Percentiles rank a stretch among this genome's conserved stretches.
Conservation (phyloP, 1,140 invertebrate genomes). For the Halyomorpha halys region DNA sequence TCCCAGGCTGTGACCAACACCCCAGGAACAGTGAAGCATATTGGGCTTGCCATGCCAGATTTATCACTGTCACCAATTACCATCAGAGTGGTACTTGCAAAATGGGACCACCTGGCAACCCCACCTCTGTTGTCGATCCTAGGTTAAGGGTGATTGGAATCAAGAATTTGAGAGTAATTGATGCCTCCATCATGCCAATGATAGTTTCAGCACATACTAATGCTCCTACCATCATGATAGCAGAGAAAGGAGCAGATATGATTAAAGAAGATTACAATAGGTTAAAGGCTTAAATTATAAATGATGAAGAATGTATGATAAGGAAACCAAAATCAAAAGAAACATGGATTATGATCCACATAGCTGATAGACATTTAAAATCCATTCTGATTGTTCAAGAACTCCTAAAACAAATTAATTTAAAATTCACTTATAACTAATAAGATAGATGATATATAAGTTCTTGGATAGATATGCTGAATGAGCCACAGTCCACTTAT, state of each 20-base stretch:
- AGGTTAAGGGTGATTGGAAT: constrained; percentile 57
- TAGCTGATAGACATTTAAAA: no score
- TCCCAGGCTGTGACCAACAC: constrained; percentile 53
- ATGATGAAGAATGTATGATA: no score
- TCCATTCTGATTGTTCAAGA: no score
- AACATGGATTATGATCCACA: no score
- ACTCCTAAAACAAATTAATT: no score
- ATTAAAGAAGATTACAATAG: constrained; percentile 44
- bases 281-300: not conserved
- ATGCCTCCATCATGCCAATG: constrained; percentile 59
- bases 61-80: constrained; percentile 60
- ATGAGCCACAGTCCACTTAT: no score
- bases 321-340: no score
- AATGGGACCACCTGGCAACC: constrained; percentile 63
- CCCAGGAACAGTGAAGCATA: constrained; percentile 55
- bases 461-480: no score
- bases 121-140: constrained; percentile 57
- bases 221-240: constrained; percentile 57
- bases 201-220: constrained; percentile 52
- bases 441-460: no score
- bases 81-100: constrained; percentile 74
- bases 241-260: constrained; percentile 56
- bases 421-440: no score
- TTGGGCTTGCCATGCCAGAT: constrained; percentile 56
- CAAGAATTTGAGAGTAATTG: constrained; percentile 55